phyloP scores from a whole-genome alignment of 2,113 vertebrate genomes.

The Enhydra lutris region DNA sequence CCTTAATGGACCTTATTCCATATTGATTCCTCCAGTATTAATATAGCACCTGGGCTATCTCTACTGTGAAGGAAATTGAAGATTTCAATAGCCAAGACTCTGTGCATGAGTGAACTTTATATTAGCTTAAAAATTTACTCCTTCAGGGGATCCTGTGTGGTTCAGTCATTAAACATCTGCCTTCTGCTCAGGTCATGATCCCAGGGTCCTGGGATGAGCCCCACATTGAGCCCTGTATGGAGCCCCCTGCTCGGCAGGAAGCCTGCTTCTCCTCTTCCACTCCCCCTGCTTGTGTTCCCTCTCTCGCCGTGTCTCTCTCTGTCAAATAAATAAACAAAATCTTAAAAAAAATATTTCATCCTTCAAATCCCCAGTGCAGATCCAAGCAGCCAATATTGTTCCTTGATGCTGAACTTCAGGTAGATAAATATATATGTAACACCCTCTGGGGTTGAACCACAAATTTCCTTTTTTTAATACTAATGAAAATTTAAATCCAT shows the following conservation, averaged over 20 bases:
- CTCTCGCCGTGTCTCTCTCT: no score
- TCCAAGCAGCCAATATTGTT: background rate
- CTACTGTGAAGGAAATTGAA: background rate
- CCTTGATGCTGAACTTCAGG: background rate
- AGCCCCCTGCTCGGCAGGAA: no score
- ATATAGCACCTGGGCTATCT: background rate
- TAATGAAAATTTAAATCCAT: background rate
- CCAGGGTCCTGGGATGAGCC: no score
- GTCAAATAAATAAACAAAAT: no score
- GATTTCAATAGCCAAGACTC: background rate
- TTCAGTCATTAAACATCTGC: no score
- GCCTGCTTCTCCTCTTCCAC: no score
- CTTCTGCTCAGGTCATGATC: no score
- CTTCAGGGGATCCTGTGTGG: no score
- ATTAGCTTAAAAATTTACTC: background rate
- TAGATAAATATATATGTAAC: background rate
- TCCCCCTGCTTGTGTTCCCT: no score
- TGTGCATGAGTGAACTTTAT: background rate
- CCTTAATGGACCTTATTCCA: background rate
- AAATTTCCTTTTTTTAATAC: background rate
- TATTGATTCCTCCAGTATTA: background rate
- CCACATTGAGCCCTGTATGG: no score
- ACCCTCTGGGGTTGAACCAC: background rate
- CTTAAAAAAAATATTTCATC: background rate
- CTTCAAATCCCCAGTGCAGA: background rate